A percentile compares a stretch with the other conserved stretches of the same genome.
Conservation (phyloP, 2,797 vertebrate genomes). For the Cryptoblepharus egeriae region DNA sequence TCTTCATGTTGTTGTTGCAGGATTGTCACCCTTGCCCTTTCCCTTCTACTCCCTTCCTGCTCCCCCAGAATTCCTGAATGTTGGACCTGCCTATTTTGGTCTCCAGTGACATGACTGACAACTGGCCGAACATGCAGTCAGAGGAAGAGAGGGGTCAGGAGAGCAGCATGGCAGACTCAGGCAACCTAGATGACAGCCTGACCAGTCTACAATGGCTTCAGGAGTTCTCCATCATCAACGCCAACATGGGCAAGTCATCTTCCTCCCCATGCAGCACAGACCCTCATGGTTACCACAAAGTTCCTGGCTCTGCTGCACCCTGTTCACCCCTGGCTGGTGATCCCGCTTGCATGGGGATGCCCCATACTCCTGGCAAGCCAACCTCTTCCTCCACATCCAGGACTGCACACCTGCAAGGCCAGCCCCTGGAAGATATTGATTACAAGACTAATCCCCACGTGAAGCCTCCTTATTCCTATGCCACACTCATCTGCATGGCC, state of each 20-base stretch:
- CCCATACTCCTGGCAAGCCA: constrained; percentile 90
- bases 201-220: constrained; percentile 97
- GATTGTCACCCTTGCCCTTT: constrained; percentile 17
- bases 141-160: constrained; percentile 44
- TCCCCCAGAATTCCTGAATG: constrained; percentile 43
- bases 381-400: constrained; percentile 87
- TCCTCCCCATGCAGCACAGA: constrained; percentile 75
- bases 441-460: constrained; percentile 89
- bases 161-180: constrained; percentile 59
- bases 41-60: not conserved
- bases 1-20: constrained; percentile 37
- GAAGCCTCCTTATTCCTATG: constrained; percentile 95
- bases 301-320: constrained; percentile 81
- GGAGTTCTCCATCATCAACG: constrained; percentile 90
- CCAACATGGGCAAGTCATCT: constrained; percentile 74
- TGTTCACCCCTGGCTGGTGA: constrained; percentile 91
- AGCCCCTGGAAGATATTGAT: constrained; percentile 89
- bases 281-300: constrained; percentile 76
- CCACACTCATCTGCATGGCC: constrained; percentile 97
- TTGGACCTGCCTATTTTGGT: constrained; percentile 60
- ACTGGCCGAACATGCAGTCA: constrained; percentile 65
- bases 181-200: constrained; percentile 91
- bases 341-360: constrained; percentile 88
- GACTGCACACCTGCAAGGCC: constrained; percentile 79
- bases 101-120: constrained; percentile 72